phyloP scores from a whole-genome alignment of 2,888 invertebrate genomes.

The Girardia tigrina region DNA sequence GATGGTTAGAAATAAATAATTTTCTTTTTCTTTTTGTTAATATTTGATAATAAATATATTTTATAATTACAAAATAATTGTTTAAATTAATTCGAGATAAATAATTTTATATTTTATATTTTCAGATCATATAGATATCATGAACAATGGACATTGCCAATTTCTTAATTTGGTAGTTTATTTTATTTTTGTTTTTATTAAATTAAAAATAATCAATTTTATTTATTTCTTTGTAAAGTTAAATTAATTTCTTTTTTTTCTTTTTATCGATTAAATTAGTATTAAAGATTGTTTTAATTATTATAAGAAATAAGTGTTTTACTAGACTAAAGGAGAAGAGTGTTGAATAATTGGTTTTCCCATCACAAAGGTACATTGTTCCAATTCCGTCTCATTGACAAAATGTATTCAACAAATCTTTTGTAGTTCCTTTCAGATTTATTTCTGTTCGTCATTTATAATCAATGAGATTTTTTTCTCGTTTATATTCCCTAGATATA shows the following conservation, averaged over 20 bases:
- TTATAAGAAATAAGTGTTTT: not conserved
- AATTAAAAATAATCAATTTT: no score
- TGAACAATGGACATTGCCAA: not conserved
- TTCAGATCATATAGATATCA: not conserved
- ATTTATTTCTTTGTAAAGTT: no score
- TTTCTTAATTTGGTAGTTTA: not conserved
- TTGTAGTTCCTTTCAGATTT: not conserved
- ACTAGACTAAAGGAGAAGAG: not conserved
- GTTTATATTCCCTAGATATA: conserved; percentile 20
- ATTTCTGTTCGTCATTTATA: conserved; percentile 5
- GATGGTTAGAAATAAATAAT: not conserved
- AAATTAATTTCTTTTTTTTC: no score
- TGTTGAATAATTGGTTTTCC: not conserved
- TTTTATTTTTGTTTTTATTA: not conserved
- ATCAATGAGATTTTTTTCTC: not conserved
- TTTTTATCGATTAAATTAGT: not conserved
- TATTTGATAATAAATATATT: no score
- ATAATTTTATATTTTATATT: no score
- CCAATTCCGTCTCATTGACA: conserved; percentile 13
- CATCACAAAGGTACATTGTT: not conserved
- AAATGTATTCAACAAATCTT: conserved; percentile 19
- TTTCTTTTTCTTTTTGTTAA: not conserved
- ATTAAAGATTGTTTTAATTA: not conserved
- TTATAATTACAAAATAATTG: no score
- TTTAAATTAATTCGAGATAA: no score